Conservation (phyloP, 2,888 invertebrate genomes). For the Agrotis exclamationis region DNA sequence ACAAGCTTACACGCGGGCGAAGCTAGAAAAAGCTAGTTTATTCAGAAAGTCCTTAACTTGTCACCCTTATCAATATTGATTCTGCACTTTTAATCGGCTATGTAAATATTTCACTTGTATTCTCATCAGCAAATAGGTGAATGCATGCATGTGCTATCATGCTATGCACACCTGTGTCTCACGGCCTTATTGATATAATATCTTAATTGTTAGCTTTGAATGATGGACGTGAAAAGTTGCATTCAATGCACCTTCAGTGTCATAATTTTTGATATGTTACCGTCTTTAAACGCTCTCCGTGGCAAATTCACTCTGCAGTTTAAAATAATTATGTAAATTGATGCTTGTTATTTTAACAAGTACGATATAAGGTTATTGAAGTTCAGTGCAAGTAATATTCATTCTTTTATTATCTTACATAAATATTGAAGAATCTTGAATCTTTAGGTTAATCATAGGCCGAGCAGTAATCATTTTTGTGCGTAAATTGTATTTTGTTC, state of each 20-base stretch:
- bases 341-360: conserved; percentile 7
- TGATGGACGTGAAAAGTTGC: not conserved
- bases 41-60: conserved; percentile 21
- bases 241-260: not conserved
- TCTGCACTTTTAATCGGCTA: conserved; percentile 21
- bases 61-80: conserved; percentile 36
- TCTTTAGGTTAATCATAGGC: not conserved
- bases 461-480: not conserved
- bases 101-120: conserved; percentile 17
- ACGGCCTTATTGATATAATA: no score
- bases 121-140: conserved; percentile 19
- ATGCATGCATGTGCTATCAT: not conserved
- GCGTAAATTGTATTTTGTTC: not conserved
- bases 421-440: not conserved
- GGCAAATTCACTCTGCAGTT: not conserved
- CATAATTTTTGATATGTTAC: not conserved
- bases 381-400: not conserved
- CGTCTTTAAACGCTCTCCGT: not conserved
- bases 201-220: not conserved
- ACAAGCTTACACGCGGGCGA: no score
- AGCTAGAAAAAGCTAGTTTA: no score
- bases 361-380: conserved; percentile 30
- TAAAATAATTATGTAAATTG: conserved; percentile 12
- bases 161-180: not conserved
- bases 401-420: not conserved